These are phyloP conservation scores for Dolichallabes microphthalmus DNA, from an alignment of 2,113 vertebrate species.

Conservation along the genomic window DNA sequence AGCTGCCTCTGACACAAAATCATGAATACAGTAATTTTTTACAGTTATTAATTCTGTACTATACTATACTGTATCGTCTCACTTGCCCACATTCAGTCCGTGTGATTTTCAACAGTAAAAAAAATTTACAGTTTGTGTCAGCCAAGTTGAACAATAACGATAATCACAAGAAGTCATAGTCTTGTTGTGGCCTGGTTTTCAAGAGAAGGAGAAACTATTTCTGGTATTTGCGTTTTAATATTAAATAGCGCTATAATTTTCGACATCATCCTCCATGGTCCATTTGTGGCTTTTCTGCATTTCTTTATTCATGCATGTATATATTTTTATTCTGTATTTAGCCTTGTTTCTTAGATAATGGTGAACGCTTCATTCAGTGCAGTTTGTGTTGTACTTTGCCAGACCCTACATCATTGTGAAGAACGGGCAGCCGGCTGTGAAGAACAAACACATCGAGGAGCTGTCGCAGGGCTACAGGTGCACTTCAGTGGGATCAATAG, in stretches of 20 bases:
- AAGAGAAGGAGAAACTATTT: neutral
- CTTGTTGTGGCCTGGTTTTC: neutral
- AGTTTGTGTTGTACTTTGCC: constrained; percentile 33
- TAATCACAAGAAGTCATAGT: neutral
- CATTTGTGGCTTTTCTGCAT: neutral
- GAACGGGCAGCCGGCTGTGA: constrained; percentile 88
- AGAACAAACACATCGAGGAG: constrained; percentile 94
- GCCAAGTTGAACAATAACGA: neutral
- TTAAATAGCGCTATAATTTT: neutral
- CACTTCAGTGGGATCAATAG: constrained; percentile 33
- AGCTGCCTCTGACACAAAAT: neutral
- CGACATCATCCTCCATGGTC: neutral
- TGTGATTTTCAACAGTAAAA: neutral
- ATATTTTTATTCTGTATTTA: neutral
- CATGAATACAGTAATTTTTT: neutral
- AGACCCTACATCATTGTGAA: constrained; percentile 98
- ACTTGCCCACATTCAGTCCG: neutral
- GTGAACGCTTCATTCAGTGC: neutral
- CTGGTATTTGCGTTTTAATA: neutral
- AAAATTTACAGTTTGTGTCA: too few relatives aligned
- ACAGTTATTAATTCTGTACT: neutral
- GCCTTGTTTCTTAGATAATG: neutral
- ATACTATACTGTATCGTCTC: neutral
- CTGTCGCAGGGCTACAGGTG: constrained; percentile 97
- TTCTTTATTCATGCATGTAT: too few relatives aligned